phyloP scores from a whole-genome alignment of 2,888 invertebrate genomes.

The Hetaerina titia region DNA sequence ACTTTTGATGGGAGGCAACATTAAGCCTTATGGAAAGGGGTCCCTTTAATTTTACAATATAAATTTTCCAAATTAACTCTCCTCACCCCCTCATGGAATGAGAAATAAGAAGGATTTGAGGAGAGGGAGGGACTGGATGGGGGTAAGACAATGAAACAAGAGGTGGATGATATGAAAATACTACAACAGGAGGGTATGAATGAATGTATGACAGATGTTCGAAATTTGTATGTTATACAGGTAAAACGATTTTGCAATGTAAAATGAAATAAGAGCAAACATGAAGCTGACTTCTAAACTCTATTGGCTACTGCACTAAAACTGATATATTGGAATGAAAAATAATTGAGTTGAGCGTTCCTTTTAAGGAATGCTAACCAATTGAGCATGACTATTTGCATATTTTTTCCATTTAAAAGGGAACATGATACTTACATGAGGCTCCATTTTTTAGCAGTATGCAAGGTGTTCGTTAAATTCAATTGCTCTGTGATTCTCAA shows the following conservation, averaged over 20 bases:
- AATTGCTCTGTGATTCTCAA: neutral
- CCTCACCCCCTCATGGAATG: neutral
- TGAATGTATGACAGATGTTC: neutral
- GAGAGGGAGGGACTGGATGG: neutral
- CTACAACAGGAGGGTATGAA: neutral
- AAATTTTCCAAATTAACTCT: neutral
- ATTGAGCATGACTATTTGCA: neutral
- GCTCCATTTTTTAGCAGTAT: neutral
- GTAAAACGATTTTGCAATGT: neutral
- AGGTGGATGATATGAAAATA: neutral
- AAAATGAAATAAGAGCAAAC: neutral
- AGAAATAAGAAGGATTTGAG: neutral
- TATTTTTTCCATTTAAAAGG: neutral
- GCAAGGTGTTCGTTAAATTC: neutral
- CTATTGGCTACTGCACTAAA: neutral
- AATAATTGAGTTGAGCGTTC: neutral
- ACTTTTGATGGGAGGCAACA: neutral
- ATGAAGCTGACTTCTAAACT: neutral
- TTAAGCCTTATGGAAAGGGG: neutral
- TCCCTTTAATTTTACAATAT: neutral
- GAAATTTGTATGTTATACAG: neutral
- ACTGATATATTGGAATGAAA: neutral
- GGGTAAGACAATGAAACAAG: neutral
- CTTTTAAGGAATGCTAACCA: neutral
- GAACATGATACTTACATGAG: neutral